These are phyloP conservation scores for Colostygia pectinataria DNA, from an alignment of 2,888 invertebrate species.

Conservation along the genomic window DNA sequence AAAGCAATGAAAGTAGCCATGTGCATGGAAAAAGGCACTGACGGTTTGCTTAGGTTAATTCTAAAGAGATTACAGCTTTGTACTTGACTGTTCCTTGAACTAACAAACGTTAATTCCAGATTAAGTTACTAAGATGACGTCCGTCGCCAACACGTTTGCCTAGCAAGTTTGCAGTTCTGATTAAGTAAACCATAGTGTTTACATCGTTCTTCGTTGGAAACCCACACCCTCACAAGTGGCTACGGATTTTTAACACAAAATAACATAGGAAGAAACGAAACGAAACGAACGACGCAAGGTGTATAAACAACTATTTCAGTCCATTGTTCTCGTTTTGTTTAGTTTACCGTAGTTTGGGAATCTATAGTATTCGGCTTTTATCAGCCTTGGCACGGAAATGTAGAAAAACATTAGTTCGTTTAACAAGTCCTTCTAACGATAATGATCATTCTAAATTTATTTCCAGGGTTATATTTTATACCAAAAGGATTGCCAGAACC, in stretches of 20 bases:
- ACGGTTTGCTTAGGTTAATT: slow-evolving; percentile 5
- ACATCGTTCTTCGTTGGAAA: slow-evolving; percentile 27
- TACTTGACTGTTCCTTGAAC: slow-evolving; percentile 24
- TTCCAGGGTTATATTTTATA: no score
- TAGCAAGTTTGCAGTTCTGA: slow-evolving; percentile 31
- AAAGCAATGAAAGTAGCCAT: not conserved
- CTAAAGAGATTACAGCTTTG: slow-evolving; percentile 17
- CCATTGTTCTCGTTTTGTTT: no score
- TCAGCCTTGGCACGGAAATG: no score
- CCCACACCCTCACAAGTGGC: slow-evolving; percentile 11
- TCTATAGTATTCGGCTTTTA: no score
- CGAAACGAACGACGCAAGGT: not conserved
- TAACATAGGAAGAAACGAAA: not conserved
- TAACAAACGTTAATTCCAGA: slow-evolving; percentile 33
- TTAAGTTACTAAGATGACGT: slow-evolving; percentile 32
- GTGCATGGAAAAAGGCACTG: not conserved
- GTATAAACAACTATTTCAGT: no score
- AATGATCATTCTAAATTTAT: no score
- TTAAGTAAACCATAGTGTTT: slow-evolving; percentile 33
- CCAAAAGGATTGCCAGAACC: no score
- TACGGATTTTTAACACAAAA: slow-evolving; percentile 2
- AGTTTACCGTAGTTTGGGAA: not conserved
- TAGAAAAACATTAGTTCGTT: no score
- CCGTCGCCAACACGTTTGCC: slow-evolving; percentile 26
- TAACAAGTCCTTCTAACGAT: no score